phyloP scores from a whole-genome alignment of 1,140 invertebrate species.

The Leucophenga varia region DNA sequence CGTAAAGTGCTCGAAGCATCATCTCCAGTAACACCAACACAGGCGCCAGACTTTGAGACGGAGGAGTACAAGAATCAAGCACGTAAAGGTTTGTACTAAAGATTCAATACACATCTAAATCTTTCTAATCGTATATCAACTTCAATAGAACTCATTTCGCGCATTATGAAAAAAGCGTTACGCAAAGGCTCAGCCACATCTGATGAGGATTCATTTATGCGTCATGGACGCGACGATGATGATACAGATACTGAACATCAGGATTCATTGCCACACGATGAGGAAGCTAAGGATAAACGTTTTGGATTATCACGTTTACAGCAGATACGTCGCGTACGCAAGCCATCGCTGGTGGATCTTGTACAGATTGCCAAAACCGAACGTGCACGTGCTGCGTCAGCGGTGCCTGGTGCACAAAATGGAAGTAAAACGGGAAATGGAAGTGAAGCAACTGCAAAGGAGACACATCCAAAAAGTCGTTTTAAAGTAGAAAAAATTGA shows the following conservation, averaged over 20 bases:
- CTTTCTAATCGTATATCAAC: slow-evolving; percentile 3
- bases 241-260: slow-evolving; percentile 69
- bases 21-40: slow-evolving; percentile 50
- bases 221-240: slow-evolving; percentile 53
- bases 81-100: slow-evolving; percentile 39
- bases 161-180: slow-evolving; percentile 64
- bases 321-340: slow-evolving; percentile 47
- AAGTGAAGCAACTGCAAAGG: slow-evolving; percentile 13
- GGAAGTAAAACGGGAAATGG: slow-evolving; percentile 10
- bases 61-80: slow-evolving; percentile 54
- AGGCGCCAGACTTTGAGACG: slow-evolving; percentile 44
- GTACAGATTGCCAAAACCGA: slow-evolving; percentile 53
- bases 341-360: slow-evolving; percentile 50
- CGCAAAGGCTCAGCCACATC: slow-evolving; percentile 61
- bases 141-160: slow-evolving; percentile 61
- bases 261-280: slow-evolving; percentile 66
- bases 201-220: slow-evolving; percentile 58
- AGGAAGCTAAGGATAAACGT: slow-evolving; percentile 43
- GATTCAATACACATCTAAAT: slow-evolving; percentile 11
- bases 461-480: slow-evolving; percentile 39
- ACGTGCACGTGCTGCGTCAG: slow-evolving; percentile 32
- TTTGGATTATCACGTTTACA: slow-evolving; percentile 44
- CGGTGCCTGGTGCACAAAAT: slow-evolving; percentile 8
- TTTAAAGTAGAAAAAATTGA: slow-evolving; percentile 42
- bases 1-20: slow-evolving; percentile 53